These are phyloP conservation scores for Cryptocephalus moraei DNA, from an alignment of 2,888 invertebrate species.

Conservation along the genomic window DNA sequence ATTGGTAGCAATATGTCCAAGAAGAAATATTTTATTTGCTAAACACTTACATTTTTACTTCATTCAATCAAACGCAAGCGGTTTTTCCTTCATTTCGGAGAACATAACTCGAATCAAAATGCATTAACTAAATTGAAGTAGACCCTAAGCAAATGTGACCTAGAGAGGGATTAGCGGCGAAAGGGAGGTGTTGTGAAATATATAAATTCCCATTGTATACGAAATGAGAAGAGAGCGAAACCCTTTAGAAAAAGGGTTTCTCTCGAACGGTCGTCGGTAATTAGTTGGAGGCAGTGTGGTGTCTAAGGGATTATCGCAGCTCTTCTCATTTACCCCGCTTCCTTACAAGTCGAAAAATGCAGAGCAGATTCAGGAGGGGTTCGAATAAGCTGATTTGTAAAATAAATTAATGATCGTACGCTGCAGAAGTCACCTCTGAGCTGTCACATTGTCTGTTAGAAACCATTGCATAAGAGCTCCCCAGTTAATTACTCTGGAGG, in stretches of 20 bases:
- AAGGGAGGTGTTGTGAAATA: slow-evolving; percentile 16
- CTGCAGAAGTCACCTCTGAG: slow-evolving; percentile 37
- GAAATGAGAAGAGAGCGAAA: slow-evolving; percentile 12
- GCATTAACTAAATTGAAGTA: slow-evolving; percentile 4
- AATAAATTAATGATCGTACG: slow-evolving; percentile 40
- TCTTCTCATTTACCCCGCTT: slow-evolving; percentile 32
- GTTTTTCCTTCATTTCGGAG: too few species aligned
- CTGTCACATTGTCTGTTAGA: slow-evolving; percentile 38
- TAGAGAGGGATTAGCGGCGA: slow-evolving; percentile 13
- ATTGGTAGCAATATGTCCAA: too few species aligned
- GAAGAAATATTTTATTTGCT: too few species aligned
- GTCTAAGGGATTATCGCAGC: slow-evolving; percentile 33
- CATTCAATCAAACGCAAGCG: too few species aligned
- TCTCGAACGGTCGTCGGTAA: slow-evolving; percentile 25
- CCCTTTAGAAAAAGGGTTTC: slow-evolving; percentile 25
- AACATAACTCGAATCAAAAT: too few species aligned
- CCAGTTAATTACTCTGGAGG: slow-evolving; percentile 36
- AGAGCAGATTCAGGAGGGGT: slow-evolving; percentile 29
- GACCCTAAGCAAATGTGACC: slow-evolving; percentile 17
- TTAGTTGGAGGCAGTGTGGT: slow-evolving; percentile 30
- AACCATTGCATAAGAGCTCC: slow-evolving; percentile 29
- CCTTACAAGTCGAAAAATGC: slow-evolving; percentile 34
- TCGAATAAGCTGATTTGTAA: slow-evolving; percentile 40
- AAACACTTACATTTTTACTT: too few species aligned
- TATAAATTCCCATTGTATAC: slow-evolving; percentile 13